Evolutionary conservation across 2,113 vertebrate species (phyloP).

Genomic region (Myrmophylax atrothorax): DNA sequence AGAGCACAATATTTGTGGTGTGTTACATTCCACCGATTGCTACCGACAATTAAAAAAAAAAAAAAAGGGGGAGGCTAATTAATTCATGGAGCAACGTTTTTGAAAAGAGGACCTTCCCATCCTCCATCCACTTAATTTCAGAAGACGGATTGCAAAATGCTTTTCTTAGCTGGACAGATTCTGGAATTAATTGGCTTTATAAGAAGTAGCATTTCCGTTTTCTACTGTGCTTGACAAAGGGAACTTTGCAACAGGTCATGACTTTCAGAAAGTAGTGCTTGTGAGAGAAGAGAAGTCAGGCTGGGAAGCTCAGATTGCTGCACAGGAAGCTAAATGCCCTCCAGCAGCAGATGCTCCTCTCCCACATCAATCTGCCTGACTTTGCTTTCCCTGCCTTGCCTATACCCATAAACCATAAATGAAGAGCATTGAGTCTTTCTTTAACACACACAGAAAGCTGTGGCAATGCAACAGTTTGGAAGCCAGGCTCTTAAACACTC

Average conservation of each 20-base stretch:
- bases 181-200: background rate
- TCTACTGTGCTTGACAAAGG: background rate
- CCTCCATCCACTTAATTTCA: background rate
- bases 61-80: background rate
- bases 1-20: background rate
- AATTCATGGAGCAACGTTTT: background rate
- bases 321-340: background rate
- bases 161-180: background rate
- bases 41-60: background rate
- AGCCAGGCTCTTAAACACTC: background rate
- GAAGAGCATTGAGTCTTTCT: background rate
- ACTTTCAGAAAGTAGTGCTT: background rate
- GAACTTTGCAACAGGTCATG: slow-evolving; percentile 7
- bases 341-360: background rate
- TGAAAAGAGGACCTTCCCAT: background rate
- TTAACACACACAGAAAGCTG: background rate
- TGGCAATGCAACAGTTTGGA: background rate
- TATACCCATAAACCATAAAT: background rate
- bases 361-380: background rate
- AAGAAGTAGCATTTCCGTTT: background rate
- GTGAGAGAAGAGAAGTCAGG: background rate
- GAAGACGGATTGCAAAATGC: background rate
- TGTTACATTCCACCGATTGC: background rate
- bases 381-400: background rate
- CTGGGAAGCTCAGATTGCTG: background rate